phyloP scores from a whole-genome alignment of 2,113 vertebrate genomes.

The Burhinus oedicnemus region DNA sequence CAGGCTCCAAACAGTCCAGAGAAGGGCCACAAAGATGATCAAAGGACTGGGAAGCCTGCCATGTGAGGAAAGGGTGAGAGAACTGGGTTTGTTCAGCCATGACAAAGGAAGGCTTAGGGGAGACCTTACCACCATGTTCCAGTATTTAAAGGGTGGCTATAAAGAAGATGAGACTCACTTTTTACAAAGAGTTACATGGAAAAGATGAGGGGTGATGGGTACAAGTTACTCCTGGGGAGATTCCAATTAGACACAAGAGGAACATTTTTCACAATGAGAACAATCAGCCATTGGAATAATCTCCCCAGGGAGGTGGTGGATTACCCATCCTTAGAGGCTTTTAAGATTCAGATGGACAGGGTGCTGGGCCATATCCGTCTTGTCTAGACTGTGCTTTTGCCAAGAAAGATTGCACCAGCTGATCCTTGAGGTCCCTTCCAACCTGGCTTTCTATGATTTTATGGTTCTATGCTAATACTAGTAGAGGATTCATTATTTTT shows the following conservation, averaged over 20 bases:
- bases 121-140: too few relatives aligned
- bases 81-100: too few relatives aligned
- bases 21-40: not conserved
- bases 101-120: too few relatives aligned
- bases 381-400: not conserved
- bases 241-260: too few relatives aligned
- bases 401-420: not conserved
- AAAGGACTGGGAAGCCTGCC: not conserved
- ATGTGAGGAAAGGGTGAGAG: not conserved
- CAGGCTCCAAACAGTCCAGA: not conserved
- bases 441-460: not conserved
- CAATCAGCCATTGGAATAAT: too few relatives aligned
- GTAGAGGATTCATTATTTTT: not conserved
- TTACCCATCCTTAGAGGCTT: not conserved
- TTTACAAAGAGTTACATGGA: too few relatives aligned
- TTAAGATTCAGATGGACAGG: not conserved
- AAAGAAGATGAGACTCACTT: too few relatives aligned
- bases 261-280: too few relatives aligned
- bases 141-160: too few relatives aligned
- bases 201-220: too few relatives aligned
- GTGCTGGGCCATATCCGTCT: not conserved
- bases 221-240: too few relatives aligned
- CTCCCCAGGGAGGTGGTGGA: not conserved
- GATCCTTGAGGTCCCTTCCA: not conserved
- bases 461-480: not conserved